Conservation (phyloP, 2,888 invertebrate genomes). For the Zele albiditarsus region DNA sequence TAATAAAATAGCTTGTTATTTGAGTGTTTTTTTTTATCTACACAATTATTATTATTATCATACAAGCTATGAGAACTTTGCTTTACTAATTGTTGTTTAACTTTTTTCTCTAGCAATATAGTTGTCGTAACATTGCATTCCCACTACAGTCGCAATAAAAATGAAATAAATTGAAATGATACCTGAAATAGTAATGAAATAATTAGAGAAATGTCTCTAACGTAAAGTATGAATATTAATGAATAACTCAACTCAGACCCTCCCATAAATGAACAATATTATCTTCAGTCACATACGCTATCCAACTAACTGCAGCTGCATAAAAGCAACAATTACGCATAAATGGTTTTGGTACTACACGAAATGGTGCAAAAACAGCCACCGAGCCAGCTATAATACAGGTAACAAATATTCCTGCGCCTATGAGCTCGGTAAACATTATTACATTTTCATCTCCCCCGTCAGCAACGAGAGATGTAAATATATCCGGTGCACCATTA, state of each 20-base stretch:
- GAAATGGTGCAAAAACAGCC: slow-evolving; percentile 75
- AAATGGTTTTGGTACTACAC: slow-evolving; percentile 58
- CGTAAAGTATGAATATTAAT: neutral
- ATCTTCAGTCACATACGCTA: slow-evolving; percentile 73
- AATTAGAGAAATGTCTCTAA: neutral
- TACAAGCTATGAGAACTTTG: slow-evolving; percentile 15
- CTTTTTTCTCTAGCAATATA: slow-evolving; percentile 60
- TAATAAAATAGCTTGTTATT: neutral
- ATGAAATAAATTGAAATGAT: slow-evolving; percentile 72
- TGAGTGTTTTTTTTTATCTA: too few species aligned
- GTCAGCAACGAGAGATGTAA: slow-evolving; percentile 77
- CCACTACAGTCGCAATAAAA: slow-evolving; percentile 74
- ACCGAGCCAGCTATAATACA: slow-evolving; percentile 77
- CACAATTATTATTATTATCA: slow-evolving; percentile 13
- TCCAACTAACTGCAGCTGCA: slow-evolving; percentile 73
- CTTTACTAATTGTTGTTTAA: slow-evolving; percentile 39
- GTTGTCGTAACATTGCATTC: slow-evolving; percentile 63
- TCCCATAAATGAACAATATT: slow-evolving; percentile 73
- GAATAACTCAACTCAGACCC: slow-evolving; percentile 69
- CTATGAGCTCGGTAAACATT: slow-evolving; percentile 73
- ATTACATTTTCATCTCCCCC: slow-evolving; percentile 68
- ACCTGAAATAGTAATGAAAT: slow-evolving; percentile 61
- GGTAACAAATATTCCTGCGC: slow-evolving; percentile 78
- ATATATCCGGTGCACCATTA: slow-evolving; percentile 82
- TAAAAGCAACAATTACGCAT: slow-evolving; percentile 66